Conservation (phyloP, 2,797 vertebrate genomes). For the Chelonia mydas region DNA sequence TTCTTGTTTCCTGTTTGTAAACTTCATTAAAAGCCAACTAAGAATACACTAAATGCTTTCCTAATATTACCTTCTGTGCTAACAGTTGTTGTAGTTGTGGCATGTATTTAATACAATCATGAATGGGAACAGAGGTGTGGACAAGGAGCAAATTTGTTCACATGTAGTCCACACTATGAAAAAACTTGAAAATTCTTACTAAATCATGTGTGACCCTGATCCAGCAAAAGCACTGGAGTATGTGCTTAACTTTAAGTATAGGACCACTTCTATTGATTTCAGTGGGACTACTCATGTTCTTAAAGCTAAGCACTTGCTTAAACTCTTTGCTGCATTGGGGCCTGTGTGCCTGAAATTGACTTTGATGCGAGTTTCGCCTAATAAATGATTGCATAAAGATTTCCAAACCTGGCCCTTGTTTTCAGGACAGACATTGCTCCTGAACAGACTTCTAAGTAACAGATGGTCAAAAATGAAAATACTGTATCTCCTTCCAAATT, state of each 20-base stretch:
- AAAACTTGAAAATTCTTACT: neutral
- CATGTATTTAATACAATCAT: fast-evolving
- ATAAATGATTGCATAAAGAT: neutral
- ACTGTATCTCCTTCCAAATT: neutral
- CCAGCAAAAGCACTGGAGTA: neutral
- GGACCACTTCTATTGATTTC: neutral
- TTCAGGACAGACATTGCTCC: neutral
- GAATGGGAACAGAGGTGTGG: neutral
- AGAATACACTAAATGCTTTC: neutral
- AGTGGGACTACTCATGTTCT: neutral
- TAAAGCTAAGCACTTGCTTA: neutral
- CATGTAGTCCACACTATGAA: neutral
- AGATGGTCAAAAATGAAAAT: neutral
- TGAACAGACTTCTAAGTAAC: neutral
- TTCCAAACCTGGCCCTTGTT: neutral
- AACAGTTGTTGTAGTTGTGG: neutral
- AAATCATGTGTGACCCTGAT: neutral
- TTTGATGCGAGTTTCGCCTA: neutral
- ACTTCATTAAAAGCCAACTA: neutral
- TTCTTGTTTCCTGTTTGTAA: neutral
- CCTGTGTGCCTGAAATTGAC: neutral
- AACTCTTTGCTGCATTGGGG: neutral
- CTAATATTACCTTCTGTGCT: neutral
- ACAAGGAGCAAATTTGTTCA: neutral
- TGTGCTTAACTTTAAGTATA: neutral